phyloP scores from a whole-genome alignment of 2,113 vertebrate genomes.

The Cebidichthys violaceus region DNA sequence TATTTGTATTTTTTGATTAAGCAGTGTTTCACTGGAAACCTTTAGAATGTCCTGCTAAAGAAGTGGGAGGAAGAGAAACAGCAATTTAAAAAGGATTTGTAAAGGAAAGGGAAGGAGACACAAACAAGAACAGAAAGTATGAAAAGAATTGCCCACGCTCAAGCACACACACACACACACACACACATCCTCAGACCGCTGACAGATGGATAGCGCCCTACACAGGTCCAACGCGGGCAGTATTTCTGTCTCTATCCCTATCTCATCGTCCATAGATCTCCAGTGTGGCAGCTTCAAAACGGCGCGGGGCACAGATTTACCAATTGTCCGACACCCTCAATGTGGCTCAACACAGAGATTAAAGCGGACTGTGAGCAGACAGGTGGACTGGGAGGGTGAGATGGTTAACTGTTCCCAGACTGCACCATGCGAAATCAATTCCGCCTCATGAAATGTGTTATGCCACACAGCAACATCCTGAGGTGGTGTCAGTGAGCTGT shows the following conservation, averaged over 20 bases:
- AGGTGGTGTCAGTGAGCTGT: conserved; percentile 43
- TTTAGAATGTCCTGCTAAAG: background rate
- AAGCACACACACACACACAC: conserved; percentile 22
- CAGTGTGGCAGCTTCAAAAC: conserved; percentile 35
- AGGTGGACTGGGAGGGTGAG: conserved; percentile 40
- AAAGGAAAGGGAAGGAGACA: conserved; percentile 11
- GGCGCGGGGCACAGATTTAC: conserved; percentile 14
- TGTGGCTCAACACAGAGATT: conserved; percentile 35
- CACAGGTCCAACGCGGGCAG: background rate
- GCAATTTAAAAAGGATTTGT: background rate
- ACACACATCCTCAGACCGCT: conserved; percentile 16
- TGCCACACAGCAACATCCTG: conserved; percentile 32
- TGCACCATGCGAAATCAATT: conserved; percentile 62
- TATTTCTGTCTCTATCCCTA: conserved; percentile 28
- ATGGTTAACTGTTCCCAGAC: conserved; percentile 42
- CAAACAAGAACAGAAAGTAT: conserved; percentile 24
- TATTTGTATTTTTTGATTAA: background rate
- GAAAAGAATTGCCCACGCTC: conserved; percentile 6
- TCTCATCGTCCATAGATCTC: conserved; percentile 44
- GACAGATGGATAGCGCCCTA: conserved; percentile 45
- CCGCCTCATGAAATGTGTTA: conserved; percentile 53
- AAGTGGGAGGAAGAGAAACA: background rate
- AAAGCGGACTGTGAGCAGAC: conserved; percentile 34
- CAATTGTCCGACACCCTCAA: conserved; percentile 22
- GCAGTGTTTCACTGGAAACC: background rate